Base-by-base conservation (phyloP, 2,113 vertebrate genomes). In the Stigmatopora argus region DNA sequence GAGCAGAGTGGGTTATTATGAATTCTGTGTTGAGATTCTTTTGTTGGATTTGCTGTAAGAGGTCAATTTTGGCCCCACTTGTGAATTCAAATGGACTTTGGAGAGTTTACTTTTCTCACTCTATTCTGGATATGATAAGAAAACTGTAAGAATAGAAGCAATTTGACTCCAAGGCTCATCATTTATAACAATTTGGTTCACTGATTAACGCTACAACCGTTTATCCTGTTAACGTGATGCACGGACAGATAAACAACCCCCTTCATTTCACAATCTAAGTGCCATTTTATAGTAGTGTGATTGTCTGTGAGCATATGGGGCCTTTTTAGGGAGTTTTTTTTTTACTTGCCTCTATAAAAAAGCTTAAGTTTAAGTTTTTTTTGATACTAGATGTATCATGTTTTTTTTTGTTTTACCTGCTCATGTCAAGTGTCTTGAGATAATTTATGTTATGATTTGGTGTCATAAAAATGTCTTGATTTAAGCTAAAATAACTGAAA, bases 51-150 rank as follows among this genome's bases (percentile, higher is more conserved):
- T 62, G 26, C 41, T 31, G 59, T 78, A 64, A 70, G 69, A 64
- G 72, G 48, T 63, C 67, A 23, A 78, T 65, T 72, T 78, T 53
- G 75, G 56, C 46, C 26, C 64, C 64, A 68, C 41, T 71, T 70
- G 64, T 55, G 60, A 76, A 78, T 69, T 69, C 58, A 66, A 67
- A 41, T 49, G 53, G 73, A 82, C 72, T 51, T 56, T 64, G 59
- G 59, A 26, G 64, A 26, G n/a, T 77, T 60, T 71, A 44, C 62
- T 64, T 8, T 48, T 53, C 62, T 75, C 62, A 62, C 47, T 69
- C 62, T 26, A 64, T 14, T 15, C 23, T 2, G 26, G 53, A 15
- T 56, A 12, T 56, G 21, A 31, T 14, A 31, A 26, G 10, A 14
- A 34, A 5, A 34, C 14, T 31, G 26, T 17, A 6, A 17, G 13